Conservation (phyloP, 2,888 invertebrate genomes). For the Cheilosia grossa region DNA sequence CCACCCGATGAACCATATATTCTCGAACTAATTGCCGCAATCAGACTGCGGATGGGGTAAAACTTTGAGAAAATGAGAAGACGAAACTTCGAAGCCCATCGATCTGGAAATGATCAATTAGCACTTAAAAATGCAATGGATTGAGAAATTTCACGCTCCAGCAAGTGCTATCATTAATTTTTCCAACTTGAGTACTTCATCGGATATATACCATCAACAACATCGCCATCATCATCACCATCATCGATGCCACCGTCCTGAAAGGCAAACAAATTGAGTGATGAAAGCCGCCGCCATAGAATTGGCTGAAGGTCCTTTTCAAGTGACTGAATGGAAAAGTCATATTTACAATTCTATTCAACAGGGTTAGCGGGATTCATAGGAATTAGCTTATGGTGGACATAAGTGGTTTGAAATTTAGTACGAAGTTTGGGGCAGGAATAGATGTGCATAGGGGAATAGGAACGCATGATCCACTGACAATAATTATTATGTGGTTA, state of each 20-base stretch:
- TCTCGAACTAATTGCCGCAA: constrained; percentile 36
- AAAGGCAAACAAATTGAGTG: constrained; percentile 25
- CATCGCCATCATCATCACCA: constrained; percentile 3
- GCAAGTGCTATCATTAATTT: constrained; percentile 58
- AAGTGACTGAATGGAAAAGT: constrained; percentile 29
- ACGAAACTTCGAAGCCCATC: constrained; percentile 36
- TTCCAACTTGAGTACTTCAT: constrained; percentile 3
- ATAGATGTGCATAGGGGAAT: too few relatives aligned
- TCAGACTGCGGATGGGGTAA: neutral
- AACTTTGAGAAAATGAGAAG: neutral
- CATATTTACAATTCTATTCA: constrained; percentile 19
- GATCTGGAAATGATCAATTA: constrained; percentile 71
- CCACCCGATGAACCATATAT: constrained; percentile 31
- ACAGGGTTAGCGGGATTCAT: neutral
- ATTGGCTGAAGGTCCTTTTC: constrained; percentile 23
- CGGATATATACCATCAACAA: neutral
- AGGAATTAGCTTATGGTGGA: constrained; percentile 16
- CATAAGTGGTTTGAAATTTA: neutral
- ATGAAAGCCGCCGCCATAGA: constrained; percentile 28
- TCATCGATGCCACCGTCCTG: neutral
- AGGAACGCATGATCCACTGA: too few relatives aligned
- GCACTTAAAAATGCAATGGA: constrained; percentile 65
- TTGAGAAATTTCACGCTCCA: constrained; percentile 61
- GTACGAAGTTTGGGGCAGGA: too few relatives aligned
- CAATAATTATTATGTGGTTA: too few relatives aligned